Base-by-base conservation (phyloP, 2,797 vertebrate species). In the Gouania willdenowi region DNA sequence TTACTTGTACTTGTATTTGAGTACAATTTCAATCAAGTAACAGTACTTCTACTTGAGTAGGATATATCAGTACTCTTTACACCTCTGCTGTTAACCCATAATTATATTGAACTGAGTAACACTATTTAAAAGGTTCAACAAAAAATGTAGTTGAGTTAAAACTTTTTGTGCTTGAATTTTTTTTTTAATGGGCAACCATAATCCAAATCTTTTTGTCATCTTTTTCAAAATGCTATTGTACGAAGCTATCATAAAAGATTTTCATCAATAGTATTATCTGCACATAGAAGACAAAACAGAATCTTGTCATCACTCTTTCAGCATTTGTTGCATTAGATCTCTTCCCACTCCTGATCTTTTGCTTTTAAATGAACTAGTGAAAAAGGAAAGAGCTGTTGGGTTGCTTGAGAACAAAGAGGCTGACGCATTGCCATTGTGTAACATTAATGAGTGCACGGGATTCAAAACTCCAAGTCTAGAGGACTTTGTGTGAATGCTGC, bases 281-380 rank as follows among this genome's bases (percentile, higher is more conserved):
- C 40, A 36, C 24, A 68, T 68, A 42, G 24, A 42, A 59, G 23
- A 41, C 17, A 32, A 43, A 9, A 5, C 20, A 32, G 18, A 35
- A 43, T 28, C 26, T 20, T 43, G 32, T 58, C 45, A 32, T 58
- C 45, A 32, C 32, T 58, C 43, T 57, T 50, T 45, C 22, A 35
- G 41, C 47, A 52, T 40, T 57, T 69, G 51, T 67, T 24, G 8
- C 7, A 3, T 21, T 54, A 42, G 36, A 58, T 66, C 18, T 41
- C 13, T 40, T 32, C 44, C 26, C 11, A 24, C 42, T 57, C 22
- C 31, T 29, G 29, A 20, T 45, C 42, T 43, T 44, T 38, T 41
- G 46, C 30, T 28, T 47, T 44, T 59, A 51, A 68, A 30, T 41
- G 38, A 35, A 48, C 40, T 47, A 48, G 54, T 62, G 36, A 68